These are phyloP conservation scores for Pecten maximus DNA, from an alignment of 2,888 invertebrate species.

Conservation along the genomic window DNA sequence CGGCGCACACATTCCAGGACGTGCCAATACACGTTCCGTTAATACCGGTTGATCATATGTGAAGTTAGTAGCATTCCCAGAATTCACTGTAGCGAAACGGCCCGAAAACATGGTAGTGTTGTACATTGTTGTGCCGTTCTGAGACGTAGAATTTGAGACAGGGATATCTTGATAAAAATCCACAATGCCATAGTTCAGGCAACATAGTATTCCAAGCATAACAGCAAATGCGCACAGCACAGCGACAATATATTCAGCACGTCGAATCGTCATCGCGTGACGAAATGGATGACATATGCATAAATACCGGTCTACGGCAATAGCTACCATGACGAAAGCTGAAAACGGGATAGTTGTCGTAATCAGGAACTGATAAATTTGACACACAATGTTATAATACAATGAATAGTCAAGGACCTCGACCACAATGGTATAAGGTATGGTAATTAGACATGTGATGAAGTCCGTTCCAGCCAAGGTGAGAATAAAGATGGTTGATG, in stretches of 20 bases:
- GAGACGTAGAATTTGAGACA: neutral
- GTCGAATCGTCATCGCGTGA: conserved; percentile 76
- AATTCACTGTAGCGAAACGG: neutral
- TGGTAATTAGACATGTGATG: conserved; percentile 76
- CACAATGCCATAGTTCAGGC: conserved; percentile 55
- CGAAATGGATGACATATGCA: conserved; percentile 79
- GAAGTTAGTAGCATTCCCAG: conserved; percentile 6
- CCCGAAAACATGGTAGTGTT: neutral
- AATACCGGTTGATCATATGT: neutral
- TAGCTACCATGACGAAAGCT: conserved; percentile 78
- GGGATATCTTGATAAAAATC: neutral
- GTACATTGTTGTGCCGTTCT: neutral
- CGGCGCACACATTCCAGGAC: neutral
- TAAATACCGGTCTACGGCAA: conserved; percentile 75
- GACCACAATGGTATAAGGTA: conserved; percentile 77
- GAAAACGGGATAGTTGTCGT: conserved; percentile 78
- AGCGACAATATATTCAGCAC: conserved; percentile 67
- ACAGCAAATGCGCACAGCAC: conserved; percentile 59
- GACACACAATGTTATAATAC: conserved; percentile 70
- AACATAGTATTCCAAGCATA: conserved; percentile 58
- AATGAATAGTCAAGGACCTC: conserved; percentile 73
- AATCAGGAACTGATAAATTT: conserved; percentile 74
- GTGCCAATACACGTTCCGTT: neutral
- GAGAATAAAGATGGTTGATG: conserved; percentile 79
- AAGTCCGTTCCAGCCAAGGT: conserved; percentile 78